Percentiles rank a stretch among this genome's conserved stretches.
These are phyloP conservation scores for Buphagus erythrorhynchus DNA, from an alignment of 2,797 vertebrate species.

Conservation along the genomic window DNA sequence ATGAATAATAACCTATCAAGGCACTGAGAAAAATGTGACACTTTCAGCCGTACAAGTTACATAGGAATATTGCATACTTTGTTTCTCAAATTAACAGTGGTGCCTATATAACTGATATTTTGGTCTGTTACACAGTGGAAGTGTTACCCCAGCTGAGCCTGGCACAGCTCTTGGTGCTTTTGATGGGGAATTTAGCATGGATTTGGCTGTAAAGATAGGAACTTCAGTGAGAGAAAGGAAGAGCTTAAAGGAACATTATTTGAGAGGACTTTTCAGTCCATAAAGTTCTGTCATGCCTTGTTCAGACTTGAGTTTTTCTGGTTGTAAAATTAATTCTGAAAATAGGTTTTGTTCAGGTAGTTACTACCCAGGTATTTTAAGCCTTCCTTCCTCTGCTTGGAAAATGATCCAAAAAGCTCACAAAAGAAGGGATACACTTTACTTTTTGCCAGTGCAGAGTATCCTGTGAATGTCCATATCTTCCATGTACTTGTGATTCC, in stretches of 20 bases:
- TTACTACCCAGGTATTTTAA: not conserved
- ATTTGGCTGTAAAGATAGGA: not conserved
- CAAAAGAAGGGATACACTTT: not conserved
- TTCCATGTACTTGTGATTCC: not conserved
- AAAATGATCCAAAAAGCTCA: not conserved
- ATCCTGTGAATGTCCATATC: not conserved
- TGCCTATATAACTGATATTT: fast-evolving
- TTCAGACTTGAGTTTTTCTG: not conserved
- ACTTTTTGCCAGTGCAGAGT: not conserved
- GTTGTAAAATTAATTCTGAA: not conserved
- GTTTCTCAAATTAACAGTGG: not conserved
- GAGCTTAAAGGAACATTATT: not conserved
- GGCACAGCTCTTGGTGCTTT: not conserved
- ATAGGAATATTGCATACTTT: not conserved
- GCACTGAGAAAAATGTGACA: fast-evolving
- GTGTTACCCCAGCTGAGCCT: not conserved
- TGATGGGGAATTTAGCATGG: not conserved
- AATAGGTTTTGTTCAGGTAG: not conserved
- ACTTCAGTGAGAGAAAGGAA: not conserved
- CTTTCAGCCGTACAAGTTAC: not conserved
- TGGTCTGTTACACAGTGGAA: not conserved
- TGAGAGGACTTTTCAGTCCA: not conserved
- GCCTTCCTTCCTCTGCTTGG: not conserved
- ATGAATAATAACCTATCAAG: not conserved
- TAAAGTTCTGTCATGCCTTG: not conserved